Conservation (phyloP, 2,888 invertebrate species). For the Geophilus truncorum region DNA sequence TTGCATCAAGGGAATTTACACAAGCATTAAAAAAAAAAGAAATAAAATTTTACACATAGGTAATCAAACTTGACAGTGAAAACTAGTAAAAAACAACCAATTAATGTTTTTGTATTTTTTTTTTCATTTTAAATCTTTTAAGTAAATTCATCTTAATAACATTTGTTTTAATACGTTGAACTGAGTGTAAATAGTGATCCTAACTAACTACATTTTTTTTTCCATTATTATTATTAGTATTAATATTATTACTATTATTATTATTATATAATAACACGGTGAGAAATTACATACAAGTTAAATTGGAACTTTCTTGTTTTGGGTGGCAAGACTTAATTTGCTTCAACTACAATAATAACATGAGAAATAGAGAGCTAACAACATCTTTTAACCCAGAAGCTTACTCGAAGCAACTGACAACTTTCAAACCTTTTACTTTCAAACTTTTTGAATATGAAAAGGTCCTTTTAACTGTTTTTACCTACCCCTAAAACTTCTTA, state of each 20-base stretch:
- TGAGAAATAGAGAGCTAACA: not conserved
- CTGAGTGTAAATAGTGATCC: slow-evolving; percentile 4
- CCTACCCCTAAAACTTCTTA: not conserved
- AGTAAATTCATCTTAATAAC: not conserved
- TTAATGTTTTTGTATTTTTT: not conserved
- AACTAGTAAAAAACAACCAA: not conserved
- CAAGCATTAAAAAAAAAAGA: too few species aligned
- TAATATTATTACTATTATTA: too few species aligned
- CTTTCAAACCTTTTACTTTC: not conserved
- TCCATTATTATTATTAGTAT: too few species aligned
- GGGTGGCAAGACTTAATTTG: slow-evolving; percentile 6
- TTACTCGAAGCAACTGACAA: not conserved
- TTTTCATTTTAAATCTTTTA: not conserved
- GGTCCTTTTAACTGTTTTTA: not conserved
- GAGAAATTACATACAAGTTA: slow-evolving; percentile 18
- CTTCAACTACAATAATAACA: slow-evolving; percentile 8
- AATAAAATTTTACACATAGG: not conserved
- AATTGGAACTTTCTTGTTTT: not conserved
- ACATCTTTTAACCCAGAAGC: not conserved
- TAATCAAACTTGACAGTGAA: not conserved
- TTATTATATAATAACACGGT: slow-evolving; percentile 9
- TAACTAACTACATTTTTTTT: slow-evolving; percentile 6
- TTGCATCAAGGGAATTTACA: too few species aligned
- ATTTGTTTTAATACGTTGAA: not conserved
- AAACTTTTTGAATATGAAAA: not conserved